A percentile compares a stretch with the other conserved stretches of the same genome.
phyloP scores from a whole-genome alignment of 1,140 invertebrate genomes.

The Mamestra configurata region DNA sequence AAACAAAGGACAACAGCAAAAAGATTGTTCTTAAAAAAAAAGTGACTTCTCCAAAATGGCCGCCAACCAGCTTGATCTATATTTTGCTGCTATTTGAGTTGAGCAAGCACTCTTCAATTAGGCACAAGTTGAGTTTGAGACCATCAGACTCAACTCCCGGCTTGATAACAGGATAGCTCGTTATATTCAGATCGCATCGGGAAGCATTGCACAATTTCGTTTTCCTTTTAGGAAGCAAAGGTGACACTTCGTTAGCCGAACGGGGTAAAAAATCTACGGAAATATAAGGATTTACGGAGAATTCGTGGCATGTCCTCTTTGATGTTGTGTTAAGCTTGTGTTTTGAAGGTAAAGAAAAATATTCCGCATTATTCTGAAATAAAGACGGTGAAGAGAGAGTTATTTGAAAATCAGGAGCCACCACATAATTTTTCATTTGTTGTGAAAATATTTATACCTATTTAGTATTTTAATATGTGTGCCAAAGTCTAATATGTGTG shows the following conservation, averaged over 20 bases:
- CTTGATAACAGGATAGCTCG: conserved; percentile 17
- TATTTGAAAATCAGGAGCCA: no score
- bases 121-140: not conserved
- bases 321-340: no score
- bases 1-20: no score
- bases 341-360: no score
- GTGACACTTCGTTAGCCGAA: not conserved
- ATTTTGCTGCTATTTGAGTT: not conserved
- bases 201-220: conserved; percentile 15
- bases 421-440: no score
- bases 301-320: no score
- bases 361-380: no score
- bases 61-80: not conserved
- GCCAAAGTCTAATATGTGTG: no score
- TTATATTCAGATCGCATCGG: conserved; percentile 19
- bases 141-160: not conserved
- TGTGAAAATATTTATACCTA: no score
- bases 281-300: not conserved
- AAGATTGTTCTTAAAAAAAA: not conserved
- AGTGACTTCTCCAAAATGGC: not conserved
- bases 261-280: not conserved
- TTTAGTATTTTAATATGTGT: no score
- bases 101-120: conserved; percentile 30
- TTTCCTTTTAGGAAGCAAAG: not conserved
- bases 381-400: no score